Percentiles rank a stretch among this genome's conserved stretches.
Conservation (phyloP, 2,113 vertebrate species). For the Centropristis striata region DNA sequence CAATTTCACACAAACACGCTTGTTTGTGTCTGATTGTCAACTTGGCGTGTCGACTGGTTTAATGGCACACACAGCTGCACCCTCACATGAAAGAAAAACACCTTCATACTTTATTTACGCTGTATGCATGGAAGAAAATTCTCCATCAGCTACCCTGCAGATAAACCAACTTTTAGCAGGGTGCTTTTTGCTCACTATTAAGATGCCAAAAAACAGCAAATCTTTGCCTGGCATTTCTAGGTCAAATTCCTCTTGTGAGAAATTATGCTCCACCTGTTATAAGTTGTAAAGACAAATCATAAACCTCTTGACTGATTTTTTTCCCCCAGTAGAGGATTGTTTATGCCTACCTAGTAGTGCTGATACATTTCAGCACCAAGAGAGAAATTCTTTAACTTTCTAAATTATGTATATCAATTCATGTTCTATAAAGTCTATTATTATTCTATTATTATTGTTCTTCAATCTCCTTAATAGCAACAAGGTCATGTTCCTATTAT, state of each 20-base stretch:
- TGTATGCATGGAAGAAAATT: not conserved
- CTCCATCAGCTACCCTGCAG: not conserved
- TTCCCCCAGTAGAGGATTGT: not conserved
- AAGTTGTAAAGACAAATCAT: slow-evolving; percentile 34
- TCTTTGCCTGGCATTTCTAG: slow-evolving; percentile 54
- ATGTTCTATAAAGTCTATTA: not conserved
- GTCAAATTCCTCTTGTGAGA: slow-evolving; percentile 44
- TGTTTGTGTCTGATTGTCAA: slow-evolving; percentile 44
- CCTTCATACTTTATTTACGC: not conserved
- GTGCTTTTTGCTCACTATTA: slow-evolving; percentile 4
- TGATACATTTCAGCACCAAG: not conserved
- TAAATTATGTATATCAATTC: not conserved
- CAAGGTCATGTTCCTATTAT: not conserved
- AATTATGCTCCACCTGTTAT: slow-evolving; percentile 18
- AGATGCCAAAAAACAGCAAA: slow-evolving; percentile 20
- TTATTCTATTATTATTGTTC: not conserved
- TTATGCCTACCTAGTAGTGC: not conserved
- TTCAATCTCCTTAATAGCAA: too few species aligned
- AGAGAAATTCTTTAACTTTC: not conserved
- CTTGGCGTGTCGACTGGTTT: slow-evolving; percentile 9
- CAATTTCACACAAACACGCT: slow-evolving; percentile 23
- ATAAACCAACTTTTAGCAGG: not conserved
- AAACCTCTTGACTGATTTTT: not conserved
- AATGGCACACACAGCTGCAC: not conserved
- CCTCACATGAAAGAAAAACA: slow-evolving; percentile 7